Base-by-base conservation (phyloP, 2,797 vertebrate species). In the Sphenopsis melanotis region DNA sequence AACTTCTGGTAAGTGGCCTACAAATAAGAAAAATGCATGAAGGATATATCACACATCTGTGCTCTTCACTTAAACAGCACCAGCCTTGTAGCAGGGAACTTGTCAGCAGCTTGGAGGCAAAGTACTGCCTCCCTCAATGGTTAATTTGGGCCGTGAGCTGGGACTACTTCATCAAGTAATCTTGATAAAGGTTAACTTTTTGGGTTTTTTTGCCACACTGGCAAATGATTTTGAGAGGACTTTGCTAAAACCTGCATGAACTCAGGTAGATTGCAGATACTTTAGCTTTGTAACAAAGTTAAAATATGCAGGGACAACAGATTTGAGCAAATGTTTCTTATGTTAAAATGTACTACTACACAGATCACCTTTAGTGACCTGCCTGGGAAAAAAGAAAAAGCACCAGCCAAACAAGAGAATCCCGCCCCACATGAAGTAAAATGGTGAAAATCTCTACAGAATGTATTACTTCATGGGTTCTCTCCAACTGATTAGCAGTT, bases 1-100 rank as follows among this genome's bases (percentile, higher is more conserved):
- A 99, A 70, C 98, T 98, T 99, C 98, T 90, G 98, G 95, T 99
- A 99, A 79, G 98, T 96, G 29, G 97, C 96, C 99, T 99, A 95
- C 60, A 81, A 93, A 81, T 41, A 72, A 93, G 32, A 85, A 96
- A 96, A 97, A 85, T 29, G 61, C 1, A 0, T 85, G 90, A 94
- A 94, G 72, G 42, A 17, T 59, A 49, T 53, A 52, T 42, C 71
- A 89, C 0, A 1, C 46, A 70, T 24, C 32, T 3, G 10, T 26
- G 49, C 30, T 91, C 61, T 89, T 82, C 1, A 7, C 36, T 64
- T 30, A n/a, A 37, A n/a, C 46, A 53, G 49, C 1, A 1, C 2
- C 46, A 78, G 42, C 39, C 24, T 47, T 39, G 10, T 3, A 47
- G 83, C 36, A 81, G 49, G 20, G 16, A 81, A n/a, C 19, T 61